Base-by-base conservation (phyloP, 30 jellyfish, hydroid and myxozoan species). In the Chironex yamaguchii region DNA sequence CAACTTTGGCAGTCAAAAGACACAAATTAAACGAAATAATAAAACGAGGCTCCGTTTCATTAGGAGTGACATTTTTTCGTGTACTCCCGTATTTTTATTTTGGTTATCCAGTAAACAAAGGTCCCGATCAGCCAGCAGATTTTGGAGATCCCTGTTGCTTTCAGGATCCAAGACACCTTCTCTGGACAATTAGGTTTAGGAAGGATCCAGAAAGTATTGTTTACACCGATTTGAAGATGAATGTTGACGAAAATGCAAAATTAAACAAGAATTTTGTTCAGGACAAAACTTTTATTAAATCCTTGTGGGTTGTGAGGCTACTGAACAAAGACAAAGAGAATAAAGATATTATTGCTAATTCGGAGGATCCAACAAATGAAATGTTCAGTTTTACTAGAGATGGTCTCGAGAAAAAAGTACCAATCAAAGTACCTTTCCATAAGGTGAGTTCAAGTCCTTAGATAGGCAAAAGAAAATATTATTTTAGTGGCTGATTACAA, bases 21-120 rank as follows among this genome's bases (percentile, higher is more conserved):
- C 35, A 71, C 64, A 79, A 53, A 65, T 62, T 89, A 62, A 35
- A 72, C 29, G 26, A 42, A 14, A 28, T 89, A 24, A 67, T 87
- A 0, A 26, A 23, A 53, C 62, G 48, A 20, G 97, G 93, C 4
- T 71, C 71, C 9, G 62, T 80, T 3, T 17, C 88, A 28, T 86
- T 81, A 6, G 97, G 97, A 13, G 93, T 89, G 2, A 89, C 79
- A 17, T 79, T 89, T 36, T n/a, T 42, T 13, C 71, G 50, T 13
- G 66, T 72, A 24, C 75, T 23, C 1, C 97, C 97, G 12, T 89
- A 89, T 71, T 64, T 89, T 28, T 77, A 75, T 30, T 89, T 68
- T 64, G 96, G 85, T 3, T 86, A 86, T 25, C 85, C 74, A n/a
- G 30, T 86, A 52, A 49, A 36, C 29, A 84, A 49, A 22, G 64